Conservation (phyloP, 2,888 invertebrate genomes). For the Spilarctia lutea region DNA sequence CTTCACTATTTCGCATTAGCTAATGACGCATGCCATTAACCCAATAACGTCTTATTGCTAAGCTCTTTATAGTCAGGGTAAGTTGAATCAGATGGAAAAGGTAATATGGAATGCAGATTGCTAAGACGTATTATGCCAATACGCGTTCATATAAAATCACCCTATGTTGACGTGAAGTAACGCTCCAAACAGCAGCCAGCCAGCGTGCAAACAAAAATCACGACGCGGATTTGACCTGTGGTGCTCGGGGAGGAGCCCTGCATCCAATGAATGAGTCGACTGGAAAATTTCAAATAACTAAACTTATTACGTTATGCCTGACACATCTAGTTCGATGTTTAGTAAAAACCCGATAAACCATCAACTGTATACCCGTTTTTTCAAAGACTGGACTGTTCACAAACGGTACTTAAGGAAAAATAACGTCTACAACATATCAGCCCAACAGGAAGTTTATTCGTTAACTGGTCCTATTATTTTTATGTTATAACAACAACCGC, state of each 20-base stretch:
- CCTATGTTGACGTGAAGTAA: background rate
- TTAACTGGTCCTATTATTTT: constrained; percentile 15
- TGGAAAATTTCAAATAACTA: background rate
- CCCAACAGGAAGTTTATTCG: constrained; percentile 16
- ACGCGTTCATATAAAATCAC: background rate
- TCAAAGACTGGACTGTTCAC: background rate
- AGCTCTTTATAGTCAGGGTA: background rate
- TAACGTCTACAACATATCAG: background rate
- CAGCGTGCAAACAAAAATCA: background rate
- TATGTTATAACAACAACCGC: background rate
- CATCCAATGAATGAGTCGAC: background rate
- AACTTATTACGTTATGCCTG: background rate
- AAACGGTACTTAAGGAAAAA: background rate
- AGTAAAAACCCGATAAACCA: background rate
- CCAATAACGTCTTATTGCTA: background rate
- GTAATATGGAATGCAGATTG: background rate
- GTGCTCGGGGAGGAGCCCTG: background rate
- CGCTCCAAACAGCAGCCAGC: background rate
- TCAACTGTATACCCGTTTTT: background rate
- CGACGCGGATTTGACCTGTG: background rate
- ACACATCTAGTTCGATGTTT: background rate
- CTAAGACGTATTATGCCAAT: background rate
- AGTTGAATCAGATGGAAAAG: background rate
- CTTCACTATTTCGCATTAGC: background rate
- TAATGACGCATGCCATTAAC: constrained; percentile 1